A percentile compares a stretch with the other conserved stretches of the same genome.
These are phyloP conservation scores for Balearica regulorum DNA, from an alignment of 2,797 vertebrate species.

Conservation along the genomic window DNA sequence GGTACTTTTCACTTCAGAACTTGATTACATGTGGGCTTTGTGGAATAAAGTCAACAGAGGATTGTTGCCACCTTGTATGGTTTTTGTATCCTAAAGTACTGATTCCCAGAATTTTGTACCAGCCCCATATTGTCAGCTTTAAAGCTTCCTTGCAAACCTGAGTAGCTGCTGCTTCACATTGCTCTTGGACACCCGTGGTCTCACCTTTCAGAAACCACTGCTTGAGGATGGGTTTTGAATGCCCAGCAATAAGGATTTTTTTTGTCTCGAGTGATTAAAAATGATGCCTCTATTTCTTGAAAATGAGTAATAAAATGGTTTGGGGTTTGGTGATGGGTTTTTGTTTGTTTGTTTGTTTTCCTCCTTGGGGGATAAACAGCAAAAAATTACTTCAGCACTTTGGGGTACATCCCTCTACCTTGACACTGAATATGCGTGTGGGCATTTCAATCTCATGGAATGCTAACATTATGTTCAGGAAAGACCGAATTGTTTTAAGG, in stretches of 20 bases:
- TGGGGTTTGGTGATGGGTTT: too few species aligned
- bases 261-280: not conserved
- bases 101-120: not conserved
- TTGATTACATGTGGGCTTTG: not conserved
- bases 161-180: not conserved
- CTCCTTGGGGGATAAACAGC: not conserved
- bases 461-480: not conserved
- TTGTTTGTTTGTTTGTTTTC: not conserved
- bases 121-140: not conserved
- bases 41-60: not conserved
- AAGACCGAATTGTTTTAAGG: not conserved
- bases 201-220: not conserved
- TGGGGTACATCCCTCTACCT: too few species aligned
- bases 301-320: not conserved
- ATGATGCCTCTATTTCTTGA: not conserved
- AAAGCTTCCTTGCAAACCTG: not conserved
- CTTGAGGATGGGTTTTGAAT: not conserved
- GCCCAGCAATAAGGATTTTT: not conserved
- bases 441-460: not conserved
- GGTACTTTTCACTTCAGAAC: not conserved
- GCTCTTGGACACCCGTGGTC: not conserved
- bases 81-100: not conserved
- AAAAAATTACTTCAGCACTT: not conserved
- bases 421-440: not conserved
- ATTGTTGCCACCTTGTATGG: not conserved